A percentile compares a stretch with the other conserved stretches of the same genome.
phyloP scores from a whole-genome alignment of 2,888 invertebrate genomes.

The Brenthis daphne region DNA sequence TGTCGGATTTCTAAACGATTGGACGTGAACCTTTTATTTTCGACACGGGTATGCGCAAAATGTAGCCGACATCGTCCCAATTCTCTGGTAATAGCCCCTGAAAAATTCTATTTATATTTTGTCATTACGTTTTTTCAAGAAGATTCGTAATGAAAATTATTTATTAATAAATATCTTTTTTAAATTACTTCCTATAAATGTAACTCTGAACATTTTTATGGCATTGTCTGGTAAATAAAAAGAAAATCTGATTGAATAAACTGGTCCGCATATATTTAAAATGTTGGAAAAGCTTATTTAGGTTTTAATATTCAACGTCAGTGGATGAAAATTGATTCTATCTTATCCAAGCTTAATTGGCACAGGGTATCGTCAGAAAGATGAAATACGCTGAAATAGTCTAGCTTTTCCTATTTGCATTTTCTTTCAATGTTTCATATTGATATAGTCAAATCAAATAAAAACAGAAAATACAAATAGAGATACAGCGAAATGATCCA shows the following conservation, averaged over 20 bases:
- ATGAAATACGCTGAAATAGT: not conserved
- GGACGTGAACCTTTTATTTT: constrained; percentile 17
- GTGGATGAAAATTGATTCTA: not conserved
- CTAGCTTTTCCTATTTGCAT: not conserved
- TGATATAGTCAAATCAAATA: not conserved
- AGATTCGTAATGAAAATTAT: not conserved
- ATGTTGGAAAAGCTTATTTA: not conserved
- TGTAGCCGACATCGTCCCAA: not conserved
- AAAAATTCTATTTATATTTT: constrained; percentile 5
- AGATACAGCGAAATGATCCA: too few species aligned
- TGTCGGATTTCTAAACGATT: constrained; percentile 6
- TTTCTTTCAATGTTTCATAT: not conserved
- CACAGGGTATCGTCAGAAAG: not conserved
- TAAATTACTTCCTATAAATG: not conserved
- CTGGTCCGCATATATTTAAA: too few species aligned
- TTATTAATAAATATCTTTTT: not conserved
- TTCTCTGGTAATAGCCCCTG: constrained; percentile 1
- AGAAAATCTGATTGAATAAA: not conserved
- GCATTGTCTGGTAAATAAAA: not conserved
- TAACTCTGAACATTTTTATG: not conserved
- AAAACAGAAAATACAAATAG: not conserved
- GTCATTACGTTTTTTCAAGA: not conserved
- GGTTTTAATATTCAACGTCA: not conserved
- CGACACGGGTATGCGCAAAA: constrained; percentile 2
- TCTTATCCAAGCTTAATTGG: not conserved